These are phyloP conservation scores for Sebastes nivosus DNA, from an alignment of 2,797 vertebrate species.

Conservation along the genomic window DNA sequence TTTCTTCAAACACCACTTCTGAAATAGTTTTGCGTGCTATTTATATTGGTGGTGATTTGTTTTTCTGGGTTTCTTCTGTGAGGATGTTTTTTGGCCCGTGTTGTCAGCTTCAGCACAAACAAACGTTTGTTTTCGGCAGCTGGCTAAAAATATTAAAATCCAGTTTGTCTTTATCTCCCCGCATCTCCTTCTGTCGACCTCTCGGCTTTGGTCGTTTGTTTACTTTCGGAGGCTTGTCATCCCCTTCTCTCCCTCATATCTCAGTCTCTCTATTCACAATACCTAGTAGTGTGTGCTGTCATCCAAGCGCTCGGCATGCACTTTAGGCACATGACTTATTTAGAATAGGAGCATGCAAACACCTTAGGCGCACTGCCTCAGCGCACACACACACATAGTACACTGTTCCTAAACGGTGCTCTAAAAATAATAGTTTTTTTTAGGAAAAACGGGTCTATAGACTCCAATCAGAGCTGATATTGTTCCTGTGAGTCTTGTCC, in stretches of 20 bases:
- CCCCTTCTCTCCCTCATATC: conserved; percentile 7
- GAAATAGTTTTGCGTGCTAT: conserved; percentile 26
- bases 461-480: conserved; percentile 27
- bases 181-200: conserved; percentile 1
- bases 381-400: not conserved
- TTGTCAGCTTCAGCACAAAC: conserved; percentile 37
- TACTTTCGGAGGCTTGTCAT: not conserved
- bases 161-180: not conserved
- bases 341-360: conserved; percentile 24
- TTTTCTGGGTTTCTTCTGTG: conserved; percentile 12
- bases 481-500: conserved; percentile 50
- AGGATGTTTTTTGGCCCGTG: not conserved
- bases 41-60: conserved; percentile 14
- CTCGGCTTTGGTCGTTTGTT: conserved; percentile 14
- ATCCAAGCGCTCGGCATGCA: conserved; percentile 10
- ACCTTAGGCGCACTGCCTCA: not conserved
- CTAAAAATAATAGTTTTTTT: conserved; percentile 15
- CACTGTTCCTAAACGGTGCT: conserved; percentile 7
- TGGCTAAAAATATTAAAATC: conserved; percentile 27
- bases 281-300: not conserved
- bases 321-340: conserved; percentile 35
- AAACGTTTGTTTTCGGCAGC: conserved; percentile 25
- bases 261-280: conserved; percentile 7
- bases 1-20: conserved; percentile 1
- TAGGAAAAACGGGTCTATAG: not conserved